Percentiles rank a stretch among this genome's conserved stretches.
Evolutionary conservation across 2,113 vertebrate genomes (phyloP).

Genomic region (Gambusia affinis): DNA sequence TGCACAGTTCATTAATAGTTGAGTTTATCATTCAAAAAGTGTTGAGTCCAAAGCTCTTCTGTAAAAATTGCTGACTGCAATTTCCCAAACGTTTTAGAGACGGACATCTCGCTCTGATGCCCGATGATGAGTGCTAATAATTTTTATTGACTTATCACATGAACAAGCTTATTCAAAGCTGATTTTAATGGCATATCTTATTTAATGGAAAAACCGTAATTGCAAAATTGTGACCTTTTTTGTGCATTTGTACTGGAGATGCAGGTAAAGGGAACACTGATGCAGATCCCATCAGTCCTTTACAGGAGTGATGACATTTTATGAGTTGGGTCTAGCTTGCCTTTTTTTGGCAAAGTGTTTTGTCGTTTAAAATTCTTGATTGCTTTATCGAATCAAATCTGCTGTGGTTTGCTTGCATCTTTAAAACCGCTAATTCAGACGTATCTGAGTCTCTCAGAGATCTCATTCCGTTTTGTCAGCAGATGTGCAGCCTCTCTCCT

Average conservation of each 20-base stretch:
- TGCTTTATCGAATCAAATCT: background rate
- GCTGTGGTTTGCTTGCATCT: background rate
- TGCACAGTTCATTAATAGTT: too few species aligned
- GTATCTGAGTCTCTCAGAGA: background rate
- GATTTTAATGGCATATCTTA: too few species aligned
- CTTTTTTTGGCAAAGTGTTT: background rate
- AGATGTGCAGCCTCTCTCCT: slow-evolving; percentile 9
- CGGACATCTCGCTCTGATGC: too few species aligned
- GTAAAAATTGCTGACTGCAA: too few species aligned
- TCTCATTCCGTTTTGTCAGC: slow-evolving; percentile 23
- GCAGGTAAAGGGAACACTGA: background rate
- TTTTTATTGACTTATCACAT: too few species aligned
- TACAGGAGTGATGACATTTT: background rate
- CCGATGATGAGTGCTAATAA: too few species aligned
- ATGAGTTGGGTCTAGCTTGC: background rate
- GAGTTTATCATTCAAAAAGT: too few species aligned
- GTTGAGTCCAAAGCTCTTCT: too few species aligned
- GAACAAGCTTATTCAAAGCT: too few species aligned
- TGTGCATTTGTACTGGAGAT: too few species aligned
- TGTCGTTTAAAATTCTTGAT: background rate
- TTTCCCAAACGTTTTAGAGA: too few species aligned
- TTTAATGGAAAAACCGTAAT: background rate
- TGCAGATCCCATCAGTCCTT: background rate
- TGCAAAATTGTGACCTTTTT: background rate
- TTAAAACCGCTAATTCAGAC: background rate